phyloP scores from a whole-genome alignment of 2,888 invertebrate genomes.

The Tigriopus californicus region DNA sequence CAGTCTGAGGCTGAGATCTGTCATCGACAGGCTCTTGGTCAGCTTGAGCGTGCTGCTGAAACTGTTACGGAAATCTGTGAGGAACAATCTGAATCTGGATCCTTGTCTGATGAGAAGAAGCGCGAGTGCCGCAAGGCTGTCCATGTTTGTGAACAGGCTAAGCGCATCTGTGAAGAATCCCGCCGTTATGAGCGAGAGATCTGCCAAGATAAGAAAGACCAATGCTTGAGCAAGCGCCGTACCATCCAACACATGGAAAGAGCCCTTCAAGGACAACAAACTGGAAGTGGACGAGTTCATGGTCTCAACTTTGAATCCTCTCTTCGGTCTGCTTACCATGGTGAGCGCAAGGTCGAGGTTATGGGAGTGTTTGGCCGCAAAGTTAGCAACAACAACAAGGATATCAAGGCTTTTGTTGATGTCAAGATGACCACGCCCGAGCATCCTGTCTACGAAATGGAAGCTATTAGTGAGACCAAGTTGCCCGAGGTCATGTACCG shows the following conservation, averaged over 20 bases:
- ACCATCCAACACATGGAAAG: neutral
- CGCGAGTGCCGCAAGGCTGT: neutral
- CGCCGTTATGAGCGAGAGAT: too few relatives aligned
- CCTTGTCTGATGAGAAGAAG: neutral
- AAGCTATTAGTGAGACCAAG: neutral
- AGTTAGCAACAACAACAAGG: neutral
- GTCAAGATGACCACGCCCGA: neutral
- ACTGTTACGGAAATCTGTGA: neutral
- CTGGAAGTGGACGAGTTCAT: too few relatives aligned
- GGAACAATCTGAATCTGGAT: too few relatives aligned
- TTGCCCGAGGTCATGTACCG: slow-evolving; percentile 4
- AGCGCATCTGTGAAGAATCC: too few relatives aligned
- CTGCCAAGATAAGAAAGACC: neutral
- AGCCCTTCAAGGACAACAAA: neutral
- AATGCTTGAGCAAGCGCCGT: neutral
- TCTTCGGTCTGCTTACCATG: neutral
- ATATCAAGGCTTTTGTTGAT: neutral
- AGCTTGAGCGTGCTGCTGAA: neutral
- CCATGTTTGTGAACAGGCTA: neutral
- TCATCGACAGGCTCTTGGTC: too few relatives aligned
- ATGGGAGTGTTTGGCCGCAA: too few relatives aligned
- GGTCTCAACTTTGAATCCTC: neutral
- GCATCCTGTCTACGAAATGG: neutral
- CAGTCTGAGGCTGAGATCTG: too few relatives aligned
- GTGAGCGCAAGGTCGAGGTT: too few relatives aligned